Evolutionary conservation across 2,888 invertebrate genomes (phyloP).

Genomic region (Eristalis arbustorum): DNA sequence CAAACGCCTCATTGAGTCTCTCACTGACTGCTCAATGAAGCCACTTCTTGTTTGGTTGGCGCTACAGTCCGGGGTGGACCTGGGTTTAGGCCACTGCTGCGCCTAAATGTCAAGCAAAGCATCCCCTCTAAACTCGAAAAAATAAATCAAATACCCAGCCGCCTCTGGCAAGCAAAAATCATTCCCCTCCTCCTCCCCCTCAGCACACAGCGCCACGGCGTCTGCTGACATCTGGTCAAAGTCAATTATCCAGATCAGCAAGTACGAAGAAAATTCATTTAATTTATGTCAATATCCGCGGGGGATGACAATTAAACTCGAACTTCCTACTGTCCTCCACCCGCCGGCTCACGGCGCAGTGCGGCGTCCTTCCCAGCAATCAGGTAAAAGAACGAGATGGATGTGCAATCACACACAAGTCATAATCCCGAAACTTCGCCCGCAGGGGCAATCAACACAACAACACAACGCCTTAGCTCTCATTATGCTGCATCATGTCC

Average conservation of each 20-base stretch:
- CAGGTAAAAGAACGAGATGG: background rate
- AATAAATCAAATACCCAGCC: no score
- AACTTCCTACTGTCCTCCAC: background rate
- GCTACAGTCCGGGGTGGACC: no score
- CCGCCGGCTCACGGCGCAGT: background rate
- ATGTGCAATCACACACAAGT: background rate
- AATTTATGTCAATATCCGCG: constrained; percentile 11
- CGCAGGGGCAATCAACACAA: background rate
- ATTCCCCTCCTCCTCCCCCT: background rate
- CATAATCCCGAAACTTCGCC: constrained; percentile 21
- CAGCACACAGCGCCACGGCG: background rate
- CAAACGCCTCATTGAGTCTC: no score
- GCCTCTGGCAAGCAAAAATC: no score
- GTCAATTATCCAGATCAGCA: constrained; percentile 20
- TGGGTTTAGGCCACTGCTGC: no score
- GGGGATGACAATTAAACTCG: constrained; percentile 16
- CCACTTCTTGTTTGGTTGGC: no score
- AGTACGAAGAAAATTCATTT: constrained; percentile 10
- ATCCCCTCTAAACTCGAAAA: no score
- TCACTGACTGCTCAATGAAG: no score
- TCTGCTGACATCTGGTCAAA: background rate
- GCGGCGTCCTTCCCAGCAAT: no score
- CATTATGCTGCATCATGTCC: constrained; percentile 2
- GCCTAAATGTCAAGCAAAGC: no score
- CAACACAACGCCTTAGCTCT: background rate